These are phyloP conservation scores for Drosophila recens DNA, from an alignment of 2,888 invertebrate species.

Conservation along the genomic window DNA sequence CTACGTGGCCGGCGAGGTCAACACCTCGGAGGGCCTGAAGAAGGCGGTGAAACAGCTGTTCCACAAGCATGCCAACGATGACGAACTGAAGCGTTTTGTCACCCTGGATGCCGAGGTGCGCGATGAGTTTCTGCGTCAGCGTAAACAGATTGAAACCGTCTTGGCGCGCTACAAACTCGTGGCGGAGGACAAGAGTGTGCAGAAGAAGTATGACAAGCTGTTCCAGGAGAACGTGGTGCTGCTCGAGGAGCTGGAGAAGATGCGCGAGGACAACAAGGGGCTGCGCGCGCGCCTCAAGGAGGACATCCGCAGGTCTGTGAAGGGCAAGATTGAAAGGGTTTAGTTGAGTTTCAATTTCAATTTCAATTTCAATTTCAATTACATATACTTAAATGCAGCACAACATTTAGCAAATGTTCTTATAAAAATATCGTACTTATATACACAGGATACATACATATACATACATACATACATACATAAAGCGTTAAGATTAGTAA, in stretches of 20 bases:
- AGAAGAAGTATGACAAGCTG: slow-evolving; percentile 86
- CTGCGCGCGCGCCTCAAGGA: slow-evolving; percentile 60
- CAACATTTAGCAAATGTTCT: slow-evolving; percentile 38
- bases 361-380: neutral
- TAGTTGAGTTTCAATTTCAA: neutral
- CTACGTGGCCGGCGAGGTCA: slow-evolving; percentile 91
- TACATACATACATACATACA: slow-evolving; percentile 45
- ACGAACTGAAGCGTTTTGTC: slow-evolving; percentile 89
- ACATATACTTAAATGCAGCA: neutral
- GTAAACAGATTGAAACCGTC: slow-evolving; percentile 90
- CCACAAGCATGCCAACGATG: slow-evolving; percentile 89
- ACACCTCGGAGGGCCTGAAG: slow-evolving; percentile 87
- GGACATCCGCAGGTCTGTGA: slow-evolving; percentile 36
- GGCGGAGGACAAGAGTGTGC: slow-evolving; percentile 64
- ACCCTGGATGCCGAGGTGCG: slow-evolving; percentile 90
- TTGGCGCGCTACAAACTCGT: slow-evolving; percentile 69
- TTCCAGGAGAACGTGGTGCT: slow-evolving; percentile 92
- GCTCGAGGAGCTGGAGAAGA: slow-evolving; percentile 91
- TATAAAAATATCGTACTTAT: slow-evolving; percentile 65
- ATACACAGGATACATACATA: slow-evolving; percentile 41
- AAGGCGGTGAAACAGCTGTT: slow-evolving; percentile 81
- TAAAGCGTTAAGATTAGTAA: slow-evolving; percentile 32
- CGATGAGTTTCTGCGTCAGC: slow-evolving; percentile 91
- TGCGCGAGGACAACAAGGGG: slow-evolving; percentile 86
- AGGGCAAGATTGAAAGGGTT: neutral